phyloP scores from a whole-genome alignment of 2,888 invertebrate genomes.

The Taphrorychus bicolor region DNA sequence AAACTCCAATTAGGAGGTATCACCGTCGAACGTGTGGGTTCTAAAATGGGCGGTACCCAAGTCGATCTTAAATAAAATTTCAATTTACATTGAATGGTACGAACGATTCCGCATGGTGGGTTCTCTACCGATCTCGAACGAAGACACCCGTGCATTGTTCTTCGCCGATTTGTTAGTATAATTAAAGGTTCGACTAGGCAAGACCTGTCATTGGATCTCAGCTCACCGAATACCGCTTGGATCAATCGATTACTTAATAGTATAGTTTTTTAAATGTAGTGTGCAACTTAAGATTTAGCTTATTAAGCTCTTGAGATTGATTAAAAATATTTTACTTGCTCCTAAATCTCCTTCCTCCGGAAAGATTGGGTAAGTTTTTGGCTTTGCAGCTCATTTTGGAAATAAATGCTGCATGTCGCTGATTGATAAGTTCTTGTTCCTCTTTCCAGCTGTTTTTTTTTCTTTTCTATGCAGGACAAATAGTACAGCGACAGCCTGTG shows the following conservation, averaged over 20 bases:
- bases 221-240: slow-evolving; percentile 26
- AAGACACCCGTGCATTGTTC: slow-evolving; percentile 46
- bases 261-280: neutral
- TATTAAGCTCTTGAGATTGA: too few relatives aligned
- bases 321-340: too few relatives aligned
- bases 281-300: neutral
- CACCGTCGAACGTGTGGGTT: slow-evolving; percentile 34
- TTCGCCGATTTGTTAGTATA: slow-evolving; percentile 44
- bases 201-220: slow-evolving; percentile 28
- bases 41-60: slow-evolving; percentile 30
- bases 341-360: too few relatives aligned
- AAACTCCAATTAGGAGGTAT: slow-evolving; percentile 32
- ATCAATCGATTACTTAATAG: slow-evolving; percentile 8
- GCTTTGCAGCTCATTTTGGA: too few relatives aligned
- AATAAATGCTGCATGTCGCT: too few relatives aligned
- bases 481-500: too few relatives aligned
- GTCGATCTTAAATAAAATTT: slow-evolving; percentile 35
- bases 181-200: slow-evolving; percentile 39
- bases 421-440: too few relatives aligned
- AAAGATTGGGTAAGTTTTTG: too few relatives aligned
- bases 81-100: slow-evolving; percentile 39
- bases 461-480: too few relatives aligned
- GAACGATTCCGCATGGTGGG: slow-evolving; percentile 39
- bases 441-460: too few relatives aligned
- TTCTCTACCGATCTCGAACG: slow-evolving; percentile 32